phyloP scores from a whole-genome alignment of 2,888 invertebrate species.

The Romanomermis culicivorax region DNA sequence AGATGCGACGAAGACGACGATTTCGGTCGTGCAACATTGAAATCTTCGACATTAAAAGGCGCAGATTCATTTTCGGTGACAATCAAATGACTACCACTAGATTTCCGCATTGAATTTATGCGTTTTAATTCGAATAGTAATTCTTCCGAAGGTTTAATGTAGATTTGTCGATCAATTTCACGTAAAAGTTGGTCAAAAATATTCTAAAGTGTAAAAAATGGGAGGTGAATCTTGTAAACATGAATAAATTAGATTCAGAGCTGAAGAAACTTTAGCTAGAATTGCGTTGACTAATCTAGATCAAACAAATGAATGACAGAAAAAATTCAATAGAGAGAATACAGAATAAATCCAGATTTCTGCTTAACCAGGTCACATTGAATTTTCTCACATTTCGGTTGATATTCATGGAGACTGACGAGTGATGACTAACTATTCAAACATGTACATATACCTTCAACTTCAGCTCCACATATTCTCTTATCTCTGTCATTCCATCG shows the following conservation, averaged over 20 bases:
- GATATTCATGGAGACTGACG: too few species aligned
- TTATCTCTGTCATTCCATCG: constrained; percentile 58
- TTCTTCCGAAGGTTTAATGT: constrained; percentile 41
- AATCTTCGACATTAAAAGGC: background rate
- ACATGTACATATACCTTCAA: too few species aligned
- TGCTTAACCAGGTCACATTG: too few species aligned
- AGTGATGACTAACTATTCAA: too few species aligned
- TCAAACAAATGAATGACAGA: too few species aligned
- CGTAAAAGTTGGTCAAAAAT: constrained; percentile 46
- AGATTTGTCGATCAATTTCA: constrained; percentile 50
- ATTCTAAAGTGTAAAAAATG: constrained; percentile 36
- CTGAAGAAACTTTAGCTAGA: background rate
- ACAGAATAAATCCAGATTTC: too few species aligned
- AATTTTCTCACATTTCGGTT: too few species aligned
- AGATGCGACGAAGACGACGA: background rate
- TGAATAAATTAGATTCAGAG: too few species aligned
- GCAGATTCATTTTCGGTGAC: background rate
- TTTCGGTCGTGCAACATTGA: too few species aligned
- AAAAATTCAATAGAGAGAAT: too few species aligned
- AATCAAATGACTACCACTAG: constrained; percentile 16
- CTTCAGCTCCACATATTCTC: constrained; percentile 50
- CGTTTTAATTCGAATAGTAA: constrained; percentile 31
- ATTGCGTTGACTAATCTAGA: background rate
- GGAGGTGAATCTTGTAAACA: too few species aligned
- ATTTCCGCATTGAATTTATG: constrained; percentile 15